A percentile compares a stretch with the other conserved stretches of the same genome.
These are phyloP conservation scores for Lanistes nyassanus DNA, from an alignment of 1,140 invertebrate genomes.

Conservation along the genomic window DNA sequence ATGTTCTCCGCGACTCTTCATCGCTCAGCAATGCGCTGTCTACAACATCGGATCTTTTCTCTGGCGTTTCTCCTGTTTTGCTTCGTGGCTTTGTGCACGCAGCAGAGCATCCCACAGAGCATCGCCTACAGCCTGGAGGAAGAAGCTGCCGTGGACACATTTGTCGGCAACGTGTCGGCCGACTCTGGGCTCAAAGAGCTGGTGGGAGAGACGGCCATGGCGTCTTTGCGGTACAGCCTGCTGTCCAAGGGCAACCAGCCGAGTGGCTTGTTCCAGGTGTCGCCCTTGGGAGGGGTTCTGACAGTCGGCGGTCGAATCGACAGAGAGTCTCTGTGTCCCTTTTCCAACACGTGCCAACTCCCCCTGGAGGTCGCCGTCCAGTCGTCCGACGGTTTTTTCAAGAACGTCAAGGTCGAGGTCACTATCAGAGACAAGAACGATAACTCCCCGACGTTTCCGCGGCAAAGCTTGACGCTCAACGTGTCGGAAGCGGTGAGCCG, in stretches of 20 bases:
- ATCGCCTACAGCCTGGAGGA: conserved; percentile 29
- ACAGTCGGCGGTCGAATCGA: conserved; percentile 30
- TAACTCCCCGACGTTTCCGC: conserved; percentile 84
- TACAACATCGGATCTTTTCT: background rate
- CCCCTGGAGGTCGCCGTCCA: conserved; percentile 31
- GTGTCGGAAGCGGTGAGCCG: conserved; percentile 64
- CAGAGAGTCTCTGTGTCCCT: conserved; percentile 37
- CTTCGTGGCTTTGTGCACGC: background rate
- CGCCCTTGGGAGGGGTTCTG: conserved; percentile 26
- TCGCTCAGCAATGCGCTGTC: background rate
- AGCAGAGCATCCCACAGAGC: background rate
- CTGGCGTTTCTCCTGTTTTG: background rate
- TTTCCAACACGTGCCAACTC: conserved; percentile 37
- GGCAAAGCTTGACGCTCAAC: conserved; percentile 29
- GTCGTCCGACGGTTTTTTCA: conserved; percentile 18
- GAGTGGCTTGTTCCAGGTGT: conserved; percentile 68
- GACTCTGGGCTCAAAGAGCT: conserved; percentile 6
- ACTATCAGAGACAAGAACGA: conserved; percentile 84
- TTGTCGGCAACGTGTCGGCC: conserved; percentile 30
- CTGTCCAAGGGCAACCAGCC: conserved; percentile 29
- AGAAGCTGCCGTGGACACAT: conserved; percentile 17
- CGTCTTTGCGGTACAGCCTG: conserved; percentile 35
- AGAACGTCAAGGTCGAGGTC: conserved; percentile 38
- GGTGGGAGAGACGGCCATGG: conserved; percentile 9
- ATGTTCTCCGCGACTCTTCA: background rate